Evolutionary conservation across 2,797 vertebrate species (phyloP).

Genomic region (Miichthys miiuy): DNA sequence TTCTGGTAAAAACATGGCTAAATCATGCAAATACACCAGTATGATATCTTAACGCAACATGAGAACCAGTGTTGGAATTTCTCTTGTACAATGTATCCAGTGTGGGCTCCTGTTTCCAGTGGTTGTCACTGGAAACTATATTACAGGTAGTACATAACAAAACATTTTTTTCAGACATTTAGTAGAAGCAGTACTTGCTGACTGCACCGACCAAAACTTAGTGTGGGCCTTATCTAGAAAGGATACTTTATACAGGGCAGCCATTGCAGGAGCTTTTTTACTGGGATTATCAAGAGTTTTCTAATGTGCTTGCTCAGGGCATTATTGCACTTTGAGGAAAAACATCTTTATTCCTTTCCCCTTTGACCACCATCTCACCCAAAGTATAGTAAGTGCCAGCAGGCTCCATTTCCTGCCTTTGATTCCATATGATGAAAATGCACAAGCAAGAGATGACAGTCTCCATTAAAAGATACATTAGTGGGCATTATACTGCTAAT

Average conservation of each 20-base stretch:
- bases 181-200: neutral
- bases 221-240: slow-evolving; percentile 5
- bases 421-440: slow-evolving; percentile 63
- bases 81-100: neutral
- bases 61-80: neutral
- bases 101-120: neutral
- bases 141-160: neutral
- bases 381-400: slow-evolving; percentile 13
- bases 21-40: neutral
- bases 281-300: slow-evolving; percentile 50
- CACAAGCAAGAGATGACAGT: slow-evolving; percentile 21
- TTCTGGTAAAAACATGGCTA: neutral
- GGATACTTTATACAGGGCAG: slow-evolving; percentile 18
- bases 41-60: neutral
- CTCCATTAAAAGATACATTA: slow-evolving; percentile 83
- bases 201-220: slow-evolving; percentile 3
- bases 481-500: slow-evolving; percentile 80
- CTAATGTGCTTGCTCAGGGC: slow-evolving; percentile 33
- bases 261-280: slow-evolving; percentile 29
- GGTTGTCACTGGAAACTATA: neutral
- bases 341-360: slow-evolving; percentile 26
- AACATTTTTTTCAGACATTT: neutral
- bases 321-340: slow-evolving; percentile 27
- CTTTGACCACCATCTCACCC: slow-evolving; percentile 37
- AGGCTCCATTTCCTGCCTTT: slow-evolving; percentile 37